Evolutionary conservation across 2,113 vertebrate species (phyloP).

Genomic region (Sorex fumeus): DNA sequence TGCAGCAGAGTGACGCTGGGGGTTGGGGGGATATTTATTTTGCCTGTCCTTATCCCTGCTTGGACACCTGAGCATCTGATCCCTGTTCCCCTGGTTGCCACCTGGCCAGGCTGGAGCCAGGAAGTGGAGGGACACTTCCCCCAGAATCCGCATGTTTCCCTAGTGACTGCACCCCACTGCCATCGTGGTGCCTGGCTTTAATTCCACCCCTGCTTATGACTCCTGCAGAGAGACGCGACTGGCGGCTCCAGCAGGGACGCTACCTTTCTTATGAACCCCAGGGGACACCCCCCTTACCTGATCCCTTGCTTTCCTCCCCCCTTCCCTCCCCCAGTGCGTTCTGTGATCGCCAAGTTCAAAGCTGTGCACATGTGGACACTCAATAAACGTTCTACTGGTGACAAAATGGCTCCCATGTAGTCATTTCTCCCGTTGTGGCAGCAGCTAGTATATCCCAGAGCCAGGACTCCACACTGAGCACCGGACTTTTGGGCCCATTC

Average conservation of each 20-base stretch:
- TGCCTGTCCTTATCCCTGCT: constrained; percentile 76
- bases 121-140: constrained; percentile 54
- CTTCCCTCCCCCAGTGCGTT: constrained; percentile 62
- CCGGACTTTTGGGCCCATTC: too few species aligned
- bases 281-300: not conserved
- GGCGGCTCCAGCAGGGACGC: constrained; percentile 77
- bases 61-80: constrained; percentile 71
- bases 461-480: not conserved
- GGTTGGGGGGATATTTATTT: constrained; percentile 81
- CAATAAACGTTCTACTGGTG: constrained; percentile 84
- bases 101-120: constrained; percentile 70
- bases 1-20: constrained; percentile 74
- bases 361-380: constrained; percentile 84
- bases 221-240: constrained; percentile 81
- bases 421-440: constrained; percentile 38
- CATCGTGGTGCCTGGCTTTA: constrained; percentile 81
- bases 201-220: constrained; percentile 55
- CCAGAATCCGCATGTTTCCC: constrained; percentile 80
- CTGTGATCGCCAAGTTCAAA: constrained; percentile 81
- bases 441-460: not conserved
- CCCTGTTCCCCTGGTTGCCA: constrained; percentile 4
- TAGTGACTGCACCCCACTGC: constrained; percentile 65
- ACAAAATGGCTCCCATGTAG: constrained; percentile 41
- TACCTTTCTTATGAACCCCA: constrained; percentile 62
- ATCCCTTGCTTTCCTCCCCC: constrained; percentile 51